A percentile compares a stretch with the other conserved stretches of the same genome.
Conservation (phyloP, 2,888 invertebrate genomes). For the Campaea margaritaria region DNA sequence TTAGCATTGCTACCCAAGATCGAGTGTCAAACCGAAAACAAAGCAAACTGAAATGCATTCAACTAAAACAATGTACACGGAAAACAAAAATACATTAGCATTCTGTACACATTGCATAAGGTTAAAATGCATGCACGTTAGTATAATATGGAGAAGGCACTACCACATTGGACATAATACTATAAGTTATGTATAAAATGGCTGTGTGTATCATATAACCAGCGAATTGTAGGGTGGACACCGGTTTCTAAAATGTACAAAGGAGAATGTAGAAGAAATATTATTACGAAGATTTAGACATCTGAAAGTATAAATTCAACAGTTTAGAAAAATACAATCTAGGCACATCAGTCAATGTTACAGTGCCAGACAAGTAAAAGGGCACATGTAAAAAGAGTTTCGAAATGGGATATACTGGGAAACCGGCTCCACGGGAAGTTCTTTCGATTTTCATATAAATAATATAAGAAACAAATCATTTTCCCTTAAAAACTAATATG, state of each 20-base stretch:
- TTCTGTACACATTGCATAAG: conserved; percentile 58
- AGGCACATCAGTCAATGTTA: background rate
- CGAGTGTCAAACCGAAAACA: conserved; percentile 29
- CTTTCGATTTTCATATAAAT: background rate
- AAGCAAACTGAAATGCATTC: conserved; percentile 56
- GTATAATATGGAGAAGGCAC: conserved; percentile 58
- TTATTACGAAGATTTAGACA: background rate
- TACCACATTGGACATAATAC: conserved; percentile 43
- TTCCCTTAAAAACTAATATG: conserved; percentile 64
- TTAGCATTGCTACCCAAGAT: conserved; percentile 17
- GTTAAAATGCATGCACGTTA: conserved; percentile 63
- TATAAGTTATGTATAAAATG: conserved; percentile 15
- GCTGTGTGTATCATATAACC: conserved; percentile 4
- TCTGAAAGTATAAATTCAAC: background rate
- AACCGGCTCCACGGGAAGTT: conserved; percentile 41
- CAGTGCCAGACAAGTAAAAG: conserved; percentile 1
- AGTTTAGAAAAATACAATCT: too few species aligned
- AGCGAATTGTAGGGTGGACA: conserved; percentile 3
- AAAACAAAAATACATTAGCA: conserved; percentile 37
- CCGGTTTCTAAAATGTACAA: conserved; percentile 9
- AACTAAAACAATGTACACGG: conserved; percentile 49
- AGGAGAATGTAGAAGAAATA: background rate
- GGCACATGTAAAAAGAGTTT: background rate
- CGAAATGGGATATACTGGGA: background rate
- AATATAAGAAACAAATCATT: conserved; percentile 52